phyloP scores from a whole-genome alignment of 2,888 invertebrate species.

The Ophioninae sp. region DNA sequence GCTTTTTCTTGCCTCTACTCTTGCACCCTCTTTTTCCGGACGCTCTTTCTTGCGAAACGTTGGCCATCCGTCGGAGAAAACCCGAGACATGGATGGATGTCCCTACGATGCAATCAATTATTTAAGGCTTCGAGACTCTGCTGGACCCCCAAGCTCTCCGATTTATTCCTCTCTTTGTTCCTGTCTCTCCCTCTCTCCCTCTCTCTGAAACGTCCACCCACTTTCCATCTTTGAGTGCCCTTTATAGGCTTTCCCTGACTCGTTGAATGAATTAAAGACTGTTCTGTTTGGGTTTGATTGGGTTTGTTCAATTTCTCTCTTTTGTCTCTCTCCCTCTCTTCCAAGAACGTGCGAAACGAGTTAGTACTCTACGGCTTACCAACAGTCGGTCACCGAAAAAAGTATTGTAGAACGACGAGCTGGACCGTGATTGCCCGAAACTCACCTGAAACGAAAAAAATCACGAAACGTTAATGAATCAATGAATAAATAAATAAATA shows the following conservation, averaged over 20 bases:
- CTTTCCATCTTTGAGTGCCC: neutral
- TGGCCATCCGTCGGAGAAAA: slow-evolving; percentile 42
- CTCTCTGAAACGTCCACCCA: neutral
- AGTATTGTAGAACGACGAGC: slow-evolving; percentile 1
- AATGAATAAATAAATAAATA: too few species aligned
- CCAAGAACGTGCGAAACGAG: too few species aligned
- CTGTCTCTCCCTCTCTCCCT: neutral
- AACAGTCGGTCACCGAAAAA: neutral
- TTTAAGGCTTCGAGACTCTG: slow-evolving; percentile 72
- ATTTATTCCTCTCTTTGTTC: neutral
- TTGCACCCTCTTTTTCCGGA: slow-evolving; percentile 4
- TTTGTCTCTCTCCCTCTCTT: too few species aligned
- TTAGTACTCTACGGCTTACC: slow-evolving; percentile 18
- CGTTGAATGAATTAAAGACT: neutral
- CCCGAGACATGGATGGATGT: slow-evolving; percentile 54
- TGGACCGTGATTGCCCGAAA: slow-evolving; percentile 55
- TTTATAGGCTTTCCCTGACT: neutral
- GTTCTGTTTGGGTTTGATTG: neutral
- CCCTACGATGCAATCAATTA: slow-evolving; percentile 74
- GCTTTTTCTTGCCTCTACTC: neutral
- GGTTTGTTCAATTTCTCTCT: too few species aligned
- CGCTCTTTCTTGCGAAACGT: slow-evolving; percentile 30
- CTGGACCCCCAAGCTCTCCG: slow-evolving; percentile 53
- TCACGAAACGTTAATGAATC: too few species aligned
- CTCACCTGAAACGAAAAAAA: slow-evolving; percentile 74